Conservation (phyloP, 1,140 invertebrate genomes). For the Phortica variegata region DNA sequence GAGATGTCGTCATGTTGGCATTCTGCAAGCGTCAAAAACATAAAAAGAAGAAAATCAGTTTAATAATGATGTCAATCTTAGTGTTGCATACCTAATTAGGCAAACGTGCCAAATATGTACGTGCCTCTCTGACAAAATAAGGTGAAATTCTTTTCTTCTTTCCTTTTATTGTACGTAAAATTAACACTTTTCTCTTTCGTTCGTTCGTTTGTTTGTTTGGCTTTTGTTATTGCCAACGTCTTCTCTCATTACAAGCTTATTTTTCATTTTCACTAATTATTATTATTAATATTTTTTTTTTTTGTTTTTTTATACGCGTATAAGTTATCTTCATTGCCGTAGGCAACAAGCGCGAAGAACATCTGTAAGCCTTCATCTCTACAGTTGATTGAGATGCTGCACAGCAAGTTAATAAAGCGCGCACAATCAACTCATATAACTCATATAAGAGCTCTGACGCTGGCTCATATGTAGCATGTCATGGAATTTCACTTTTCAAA, state of each 20-base stretch:
- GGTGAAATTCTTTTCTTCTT: background rate
- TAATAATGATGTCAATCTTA: conserved; percentile 15
- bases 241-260: background rate
- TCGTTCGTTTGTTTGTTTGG: background rate
- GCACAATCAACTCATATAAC: background rate
- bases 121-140: background rate
- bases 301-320: too few species aligned
- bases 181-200: background rate
- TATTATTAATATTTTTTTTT: conserved; percentile 5
- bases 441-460: conserved; percentile 16
- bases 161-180: background rate
- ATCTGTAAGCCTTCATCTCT: too few species aligned
- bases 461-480: too few species aligned
- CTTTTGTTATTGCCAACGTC: background rate
- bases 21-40: conserved; percentile 26
- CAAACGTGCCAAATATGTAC: background rate
- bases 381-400: too few species aligned
- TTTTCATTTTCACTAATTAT: conserved; percentile 19
- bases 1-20: conserved; percentile 43
- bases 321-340: too few species aligned
- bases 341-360: too few species aligned
- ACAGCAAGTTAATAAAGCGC: conserved; percentile 23
- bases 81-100: background rate
- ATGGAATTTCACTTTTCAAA: conserved; percentile 43
- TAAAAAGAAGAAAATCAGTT: background rate